Percentiles rank a stretch among this genome's conserved stretches.
These are phyloP conservation scores for Cephus sareptanus DNA, from an alignment of 2,888 invertebrate species.

Conservation along the genomic window DNA sequence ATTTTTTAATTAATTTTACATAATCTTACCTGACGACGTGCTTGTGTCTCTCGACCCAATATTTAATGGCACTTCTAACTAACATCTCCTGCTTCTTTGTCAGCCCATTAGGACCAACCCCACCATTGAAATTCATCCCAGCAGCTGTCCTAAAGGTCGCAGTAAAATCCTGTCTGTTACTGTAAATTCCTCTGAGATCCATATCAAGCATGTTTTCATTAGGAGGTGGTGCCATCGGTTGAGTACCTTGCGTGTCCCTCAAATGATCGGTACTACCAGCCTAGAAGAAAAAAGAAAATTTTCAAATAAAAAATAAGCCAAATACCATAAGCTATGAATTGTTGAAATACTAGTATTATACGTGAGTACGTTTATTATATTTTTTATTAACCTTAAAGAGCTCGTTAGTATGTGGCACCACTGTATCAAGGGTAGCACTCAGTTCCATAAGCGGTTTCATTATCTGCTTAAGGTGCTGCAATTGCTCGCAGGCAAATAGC, in stretches of 20 bases:
- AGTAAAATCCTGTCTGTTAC: constrained; percentile 82
- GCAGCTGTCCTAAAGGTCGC: constrained; percentile 74
- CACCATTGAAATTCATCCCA: constrained; percentile 64
- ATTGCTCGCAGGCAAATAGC: constrained; percentile 86
- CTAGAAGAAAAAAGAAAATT: constrained; percentile 25
- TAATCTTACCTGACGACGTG: constrained; percentile 82
- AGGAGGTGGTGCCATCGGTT: constrained; percentile 37
- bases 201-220: constrained; percentile 67
- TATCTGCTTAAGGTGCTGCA: constrained; percentile 86
- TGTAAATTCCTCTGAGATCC: constrained; percentile 81
- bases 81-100: constrained; percentile 86
- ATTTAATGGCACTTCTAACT: constrained; percentile 87
- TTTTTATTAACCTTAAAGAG: constrained; percentile 59
- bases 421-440: constrained; percentile 84
- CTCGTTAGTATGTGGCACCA: constrained; percentile 70
- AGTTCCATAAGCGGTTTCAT: constrained; percentile 90
- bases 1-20: not conserved
- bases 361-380: not conserved
- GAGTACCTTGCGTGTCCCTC: constrained; percentile 41
- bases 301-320: not conserved
- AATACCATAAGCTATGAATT: not conserved
- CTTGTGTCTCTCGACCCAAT: constrained; percentile 91
- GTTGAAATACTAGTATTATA: not conserved
- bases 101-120: constrained; percentile 81
- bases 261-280: constrained; percentile 58